These are phyloP conservation scores for Bathynomus jamesi DNA, from an alignment of 1,140 invertebrate genomes.

Conservation along the genomic window DNA sequence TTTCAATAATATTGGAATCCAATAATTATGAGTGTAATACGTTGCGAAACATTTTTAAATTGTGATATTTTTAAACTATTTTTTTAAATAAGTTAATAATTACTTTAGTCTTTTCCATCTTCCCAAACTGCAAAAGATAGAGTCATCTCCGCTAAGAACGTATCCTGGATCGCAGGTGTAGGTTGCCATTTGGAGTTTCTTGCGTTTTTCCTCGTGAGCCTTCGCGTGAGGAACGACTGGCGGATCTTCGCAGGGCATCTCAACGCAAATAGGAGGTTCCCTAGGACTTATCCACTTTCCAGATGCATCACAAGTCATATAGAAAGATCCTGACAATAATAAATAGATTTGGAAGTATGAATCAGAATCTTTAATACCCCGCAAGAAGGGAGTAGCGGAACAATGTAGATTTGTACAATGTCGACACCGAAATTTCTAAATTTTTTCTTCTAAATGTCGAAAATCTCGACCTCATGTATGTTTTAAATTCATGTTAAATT, in stretches of 20 bases:
- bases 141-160: conserved; percentile 23
- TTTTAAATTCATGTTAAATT: too few relatives aligned
- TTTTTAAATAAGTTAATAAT: not conserved
- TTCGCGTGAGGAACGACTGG: conserved; percentile 19
- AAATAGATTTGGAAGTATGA: too few relatives aligned
- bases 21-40: too few relatives aligned
- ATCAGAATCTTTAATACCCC: too few relatives aligned
- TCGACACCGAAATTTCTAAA: too few relatives aligned
- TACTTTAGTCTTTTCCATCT: conserved; percentile 12
- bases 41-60: too few relatives aligned
- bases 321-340: conserved; percentile 6
- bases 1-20: too few relatives aligned
- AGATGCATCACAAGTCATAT: conserved; percentile 16
- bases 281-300: conserved; percentile 39
- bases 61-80: too few relatives aligned
- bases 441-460: too few relatives aligned
- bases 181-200: conserved; percentile 20
- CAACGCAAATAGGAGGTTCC: conserved; percentile 38
- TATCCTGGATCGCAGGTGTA: conserved; percentile 33
- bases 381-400: too few relatives aligned
- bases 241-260: conserved; percentile 27
- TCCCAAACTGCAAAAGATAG: not conserved
- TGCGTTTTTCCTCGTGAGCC: conserved; percentile 11
- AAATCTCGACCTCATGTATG: too few relatives aligned
- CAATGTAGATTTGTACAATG: too few relatives aligned